These are phyloP conservation scores for Zaprionus tsacasi DNA, from an alignment of 1,140 invertebrate species.

Conservation along the genomic window DNA sequence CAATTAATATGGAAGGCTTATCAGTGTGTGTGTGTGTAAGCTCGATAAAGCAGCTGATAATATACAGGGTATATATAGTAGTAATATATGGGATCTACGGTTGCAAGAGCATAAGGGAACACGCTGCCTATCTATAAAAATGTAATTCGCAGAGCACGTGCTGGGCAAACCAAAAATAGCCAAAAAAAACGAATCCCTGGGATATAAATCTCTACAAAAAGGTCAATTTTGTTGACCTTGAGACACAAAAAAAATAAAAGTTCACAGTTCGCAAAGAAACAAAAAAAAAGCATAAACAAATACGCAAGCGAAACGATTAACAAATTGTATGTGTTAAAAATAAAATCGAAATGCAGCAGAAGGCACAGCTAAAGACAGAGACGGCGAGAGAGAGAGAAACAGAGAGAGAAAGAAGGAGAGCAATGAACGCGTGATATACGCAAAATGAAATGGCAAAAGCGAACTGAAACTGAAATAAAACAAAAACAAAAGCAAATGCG, in stretches of 20 bases:
- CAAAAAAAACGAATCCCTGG: conserved; percentile 15
- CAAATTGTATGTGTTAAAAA: conserved; percentile 71
- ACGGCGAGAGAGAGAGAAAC: conserved; percentile 30
- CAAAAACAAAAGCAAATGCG: conserved; percentile 13
- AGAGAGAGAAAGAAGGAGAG: conserved; percentile 52
- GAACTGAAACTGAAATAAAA: conserved; percentile 36
- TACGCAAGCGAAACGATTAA: conserved; percentile 52
- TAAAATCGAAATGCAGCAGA: conserved; percentile 69
- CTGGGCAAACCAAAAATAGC: conserved; percentile 28
- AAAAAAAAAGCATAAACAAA: conserved; percentile 41
- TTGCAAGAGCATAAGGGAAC: neutral
- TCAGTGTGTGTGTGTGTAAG: conserved; percentile 11
- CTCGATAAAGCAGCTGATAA: conserved; percentile 23
- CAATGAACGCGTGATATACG: conserved; percentile 80
- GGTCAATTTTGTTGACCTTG: conserved; percentile 68
- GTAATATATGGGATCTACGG: neutral
- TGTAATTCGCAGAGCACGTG: conserved; percentile 25
- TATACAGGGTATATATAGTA: neutral
- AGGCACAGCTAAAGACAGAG: conserved; percentile 11
- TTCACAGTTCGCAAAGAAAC: conserved; percentile 33
- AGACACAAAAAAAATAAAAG: conserved; percentile 9
- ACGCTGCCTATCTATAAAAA: conserved; percentile 16
- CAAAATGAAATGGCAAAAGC: conserved; percentile 53
- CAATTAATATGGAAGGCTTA: conserved; percentile 19
- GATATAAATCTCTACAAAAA: conserved; percentile 51